phyloP scores from a whole-genome alignment of 2,888 invertebrate genomes.

The Caenorhabditis sp. region DNA sequence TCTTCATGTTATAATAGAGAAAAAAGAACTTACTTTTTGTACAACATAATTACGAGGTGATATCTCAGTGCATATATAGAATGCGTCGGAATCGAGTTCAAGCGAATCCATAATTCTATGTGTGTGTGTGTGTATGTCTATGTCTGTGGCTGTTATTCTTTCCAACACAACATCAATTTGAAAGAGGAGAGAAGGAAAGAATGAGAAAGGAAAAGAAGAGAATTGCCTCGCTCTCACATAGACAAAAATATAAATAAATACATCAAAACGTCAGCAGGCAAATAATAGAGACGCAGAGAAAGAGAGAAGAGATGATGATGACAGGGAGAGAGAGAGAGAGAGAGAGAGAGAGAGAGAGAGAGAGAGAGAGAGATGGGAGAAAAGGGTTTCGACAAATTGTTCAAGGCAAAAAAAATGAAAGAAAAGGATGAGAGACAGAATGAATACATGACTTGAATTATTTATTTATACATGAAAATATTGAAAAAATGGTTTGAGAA shows the following conservation, averaged over 20 bases:
- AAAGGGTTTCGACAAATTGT: background rate
- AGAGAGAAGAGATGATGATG: too few relatives aligned
- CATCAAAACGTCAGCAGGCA: background rate
- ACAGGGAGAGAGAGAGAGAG: background rate
- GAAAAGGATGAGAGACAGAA: background rate
- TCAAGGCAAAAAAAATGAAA: background rate
- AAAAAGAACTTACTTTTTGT: slow-evolving; percentile 76
- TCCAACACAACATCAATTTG: background rate
- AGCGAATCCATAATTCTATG: slow-evolving; percentile 53
- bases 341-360: background rate
- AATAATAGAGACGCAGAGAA: background rate
- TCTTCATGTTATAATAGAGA: background rate
- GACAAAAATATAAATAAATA: background rate
- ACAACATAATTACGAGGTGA: slow-evolving; percentile 78
- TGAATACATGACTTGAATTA: background rate
- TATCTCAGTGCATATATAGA: slow-evolving; percentile 77
- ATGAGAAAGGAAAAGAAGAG: background rate
- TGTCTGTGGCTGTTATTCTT: background rate
- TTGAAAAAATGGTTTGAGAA: background rate
- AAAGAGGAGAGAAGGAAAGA: background rate
- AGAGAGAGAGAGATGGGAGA: background rate
- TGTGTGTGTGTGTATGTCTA: too few relatives aligned
- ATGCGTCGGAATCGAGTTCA: slow-evolving; percentile 59
- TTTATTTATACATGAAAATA: background rate
- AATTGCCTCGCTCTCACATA: background rate